Conservation (phyloP, 2,888 invertebrate species). For the Drosophila peninsularis region DNA sequence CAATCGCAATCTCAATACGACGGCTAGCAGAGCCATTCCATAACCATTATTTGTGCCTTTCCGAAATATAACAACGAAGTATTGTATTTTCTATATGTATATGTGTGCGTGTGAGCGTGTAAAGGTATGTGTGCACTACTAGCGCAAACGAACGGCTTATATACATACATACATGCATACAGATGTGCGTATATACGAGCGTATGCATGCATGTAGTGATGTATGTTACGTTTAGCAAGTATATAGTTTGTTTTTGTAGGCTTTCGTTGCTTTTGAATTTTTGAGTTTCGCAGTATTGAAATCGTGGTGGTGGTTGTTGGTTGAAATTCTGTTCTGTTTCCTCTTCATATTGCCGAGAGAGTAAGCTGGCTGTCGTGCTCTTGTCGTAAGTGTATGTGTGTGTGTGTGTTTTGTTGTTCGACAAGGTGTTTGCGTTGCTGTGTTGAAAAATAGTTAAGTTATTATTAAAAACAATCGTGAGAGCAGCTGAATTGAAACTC, state of each 20-base stretch:
- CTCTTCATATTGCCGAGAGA: constrained; percentile 50
- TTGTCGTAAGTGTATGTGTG: constrained; percentile 34
- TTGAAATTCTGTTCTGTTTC: constrained; percentile 55
- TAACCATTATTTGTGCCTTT: constrained; percentile 80
- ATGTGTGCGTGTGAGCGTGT: not conserved
- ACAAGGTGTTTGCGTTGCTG: constrained; percentile 50
- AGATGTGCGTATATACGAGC: not conserved
- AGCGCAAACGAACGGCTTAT: no score
- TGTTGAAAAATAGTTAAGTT: constrained; percentile 72
- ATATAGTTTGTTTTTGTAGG: constrained; percentile 76
- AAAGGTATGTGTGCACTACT: no score
- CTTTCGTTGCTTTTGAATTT: constrained; percentile 78
- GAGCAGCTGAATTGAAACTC: constrained; percentile 26
- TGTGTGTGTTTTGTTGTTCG: constrained; percentile 54
- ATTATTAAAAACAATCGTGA: constrained; percentile 57
- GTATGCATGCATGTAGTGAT: constrained; percentile 15
- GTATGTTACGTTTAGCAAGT: constrained; percentile 33
- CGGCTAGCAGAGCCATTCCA: constrained; percentile 59
- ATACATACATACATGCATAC: not conserved
- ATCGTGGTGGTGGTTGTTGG: constrained; percentile 79
- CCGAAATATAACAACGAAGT: constrained; percentile 74
- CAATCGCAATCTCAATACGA: constrained; percentile 73
- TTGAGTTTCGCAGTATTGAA: constrained; percentile 82
- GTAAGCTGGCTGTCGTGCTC: constrained; percentile 36
- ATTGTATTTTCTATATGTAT: constrained; percentile 44